Evolutionary conservation across 2,888 invertebrate species (phyloP), one percentile per base, ranked within the genome.

Genomic region (Tenthredo amoena): DNA sequence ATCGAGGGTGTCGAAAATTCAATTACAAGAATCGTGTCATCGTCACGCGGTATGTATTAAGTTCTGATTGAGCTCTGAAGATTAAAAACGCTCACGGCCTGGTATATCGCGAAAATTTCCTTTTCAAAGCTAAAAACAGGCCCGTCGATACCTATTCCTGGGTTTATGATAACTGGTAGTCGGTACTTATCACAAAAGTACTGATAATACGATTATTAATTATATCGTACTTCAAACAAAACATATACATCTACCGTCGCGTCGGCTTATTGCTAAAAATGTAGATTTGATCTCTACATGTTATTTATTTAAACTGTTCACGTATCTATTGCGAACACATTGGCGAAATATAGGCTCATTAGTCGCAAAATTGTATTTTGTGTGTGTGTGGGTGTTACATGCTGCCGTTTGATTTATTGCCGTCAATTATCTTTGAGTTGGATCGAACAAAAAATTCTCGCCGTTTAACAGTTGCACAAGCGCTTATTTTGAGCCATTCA

Each of bases 121-220:
- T 68, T 1, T 9, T 68, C 15, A 34, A 68, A 31, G 34, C 34
- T 68, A 31, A 26, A 68, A 68, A 68, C 68, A 68, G 68, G 2
- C 18, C 7, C 1, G 31, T 68, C 34, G 18, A 26, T 40, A 12
- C 26, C 74, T 74, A 74, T 74, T 74, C 15, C 10, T 74, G 12
- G 43, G 43, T 26, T 10, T 10, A 5, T 43, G 43, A 74, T 43
- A 74, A 74, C 74, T 74, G 15, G 26, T 74, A 74, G 26, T 21
- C 10, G 43, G 15, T 43, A 26, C 43, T 74, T 74, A 74, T 43
- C 74, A n/a, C n/a, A 43, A 43, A 74, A 74, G 74, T 31, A 21
- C 26, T 43, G 74, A 74, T 74, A 43, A 74, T 72, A 37, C 21
- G 74, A 31, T 74, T 74, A 21, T 40, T 47, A 74, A 74, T 74